These are phyloP conservation scores for Chaetodon auriga DNA, from an alignment of 2,113 vertebrate species.

Conservation along the genomic window DNA sequence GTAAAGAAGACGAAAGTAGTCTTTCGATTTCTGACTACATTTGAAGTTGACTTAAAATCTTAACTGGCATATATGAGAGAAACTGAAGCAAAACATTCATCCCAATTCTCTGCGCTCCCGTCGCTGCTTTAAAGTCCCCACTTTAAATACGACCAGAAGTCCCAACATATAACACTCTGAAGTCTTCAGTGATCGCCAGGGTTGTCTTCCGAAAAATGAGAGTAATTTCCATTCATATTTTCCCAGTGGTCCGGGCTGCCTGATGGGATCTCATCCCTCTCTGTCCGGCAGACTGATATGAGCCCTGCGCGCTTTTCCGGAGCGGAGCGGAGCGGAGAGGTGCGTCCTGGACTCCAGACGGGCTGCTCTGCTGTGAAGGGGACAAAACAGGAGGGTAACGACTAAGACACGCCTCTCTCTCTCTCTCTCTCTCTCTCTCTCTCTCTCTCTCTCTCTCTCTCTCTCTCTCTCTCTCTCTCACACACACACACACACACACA, in stretches of 20 bases:
- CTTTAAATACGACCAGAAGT: neutral
- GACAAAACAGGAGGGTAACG: slow-evolving; percentile 37
- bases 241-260: neutral
- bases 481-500: neutral
- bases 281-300: slow-evolving; percentile 13
- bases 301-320: slow-evolving; percentile 25
- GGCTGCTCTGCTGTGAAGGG: slow-evolving; percentile 3
- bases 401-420: slow-evolving; percentile 59
- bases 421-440: neutral
- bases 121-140: neutral
- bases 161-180: neutral
- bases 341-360: slow-evolving; percentile 44
- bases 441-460: slow-evolving; percentile 11
- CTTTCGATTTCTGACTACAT: neutral
- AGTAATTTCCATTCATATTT: neutral
- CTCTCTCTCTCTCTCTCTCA: too few relatives aligned
- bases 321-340: slow-evolving; percentile 15
- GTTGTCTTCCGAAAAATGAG: neutral
- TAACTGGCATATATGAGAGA: neutral
- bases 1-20: neutral
- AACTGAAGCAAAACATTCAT: neutral
- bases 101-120: neutral
- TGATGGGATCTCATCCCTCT: slow-evolving; percentile 40
- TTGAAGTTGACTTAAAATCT: neutral
- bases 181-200: neutral